phyloP scores from a whole-genome alignment of 2,797 vertebrate genomes.

The Hydrolagus colliei region DNA sequence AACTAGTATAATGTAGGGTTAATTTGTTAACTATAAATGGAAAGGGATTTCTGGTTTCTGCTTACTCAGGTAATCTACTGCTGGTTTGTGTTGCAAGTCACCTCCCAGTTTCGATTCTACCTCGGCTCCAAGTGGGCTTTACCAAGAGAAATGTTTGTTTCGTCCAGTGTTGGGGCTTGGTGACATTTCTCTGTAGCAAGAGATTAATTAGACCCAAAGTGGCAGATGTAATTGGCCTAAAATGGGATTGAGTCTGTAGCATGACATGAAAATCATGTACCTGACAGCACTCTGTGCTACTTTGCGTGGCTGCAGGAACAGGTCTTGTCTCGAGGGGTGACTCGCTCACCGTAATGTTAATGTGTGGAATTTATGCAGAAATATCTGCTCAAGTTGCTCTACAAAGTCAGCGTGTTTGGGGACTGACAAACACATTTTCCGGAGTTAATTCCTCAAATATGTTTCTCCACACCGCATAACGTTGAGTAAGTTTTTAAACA shows the following conservation, averaged over 20 bases:
- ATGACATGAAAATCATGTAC: conserved; percentile 36
- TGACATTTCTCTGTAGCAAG: conserved; percentile 36
- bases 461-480: conserved; percentile 38
- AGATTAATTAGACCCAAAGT: conserved; percentile 35
- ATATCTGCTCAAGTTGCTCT: not conserved
- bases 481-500: not conserved
- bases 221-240: conserved; percentile 10
- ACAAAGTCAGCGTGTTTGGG: not conserved
- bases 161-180: too few species aligned
- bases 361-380: not conserved
- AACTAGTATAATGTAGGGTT: not conserved
- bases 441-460: not conserved
- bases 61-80: not conserved
- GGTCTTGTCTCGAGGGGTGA: too few species aligned
- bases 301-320: too few species aligned
- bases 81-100: not conserved
- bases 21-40: not conserved
- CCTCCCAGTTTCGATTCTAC: not conserved
- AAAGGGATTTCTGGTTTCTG: not conserved
- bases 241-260: too few species aligned
- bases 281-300: too few species aligned
- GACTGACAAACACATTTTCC: not conserved
- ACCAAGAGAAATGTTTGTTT: too few species aligned
- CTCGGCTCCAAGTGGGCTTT: too few species aligned
- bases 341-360: too few species aligned